A percentile compares a stretch with the other conserved stretches of the same genome.
These are phyloP conservation scores for Furcifer pardalis DNA, from an alignment of 2,797 vertebrate genomes.

Conservation along the genomic window DNA sequence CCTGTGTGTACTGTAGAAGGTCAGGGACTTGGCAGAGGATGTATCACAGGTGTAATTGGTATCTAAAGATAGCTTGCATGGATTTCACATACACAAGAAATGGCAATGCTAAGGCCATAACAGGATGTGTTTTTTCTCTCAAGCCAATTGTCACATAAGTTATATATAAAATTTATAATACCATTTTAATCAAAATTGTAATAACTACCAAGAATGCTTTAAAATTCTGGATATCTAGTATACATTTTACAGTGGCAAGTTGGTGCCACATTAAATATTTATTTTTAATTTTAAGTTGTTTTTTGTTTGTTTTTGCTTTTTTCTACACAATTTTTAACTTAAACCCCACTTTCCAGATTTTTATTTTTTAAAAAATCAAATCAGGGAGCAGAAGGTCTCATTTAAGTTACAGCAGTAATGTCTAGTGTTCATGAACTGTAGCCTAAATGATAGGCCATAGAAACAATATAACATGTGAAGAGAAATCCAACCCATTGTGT, in stretches of 20 bases:
- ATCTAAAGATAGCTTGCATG: conserved; percentile 66
- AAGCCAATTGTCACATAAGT: conserved; percentile 69
- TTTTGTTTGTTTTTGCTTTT: conserved; percentile 56
- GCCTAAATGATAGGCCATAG: conserved; percentile 70
- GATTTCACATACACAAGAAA: conserved; percentile 66
- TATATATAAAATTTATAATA: conserved; percentile 70
- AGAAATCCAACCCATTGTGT: conserved; percentile 63
- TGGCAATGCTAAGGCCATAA: conserved; percentile 63
- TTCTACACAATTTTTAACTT: conserved; percentile 69
- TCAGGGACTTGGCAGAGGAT: conserved; percentile 79
- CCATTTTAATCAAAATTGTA: conserved; percentile 71
- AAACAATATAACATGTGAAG: conserved; percentile 64
- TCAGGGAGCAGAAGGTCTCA: conserved; percentile 76
- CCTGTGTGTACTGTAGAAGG: conserved; percentile 81
- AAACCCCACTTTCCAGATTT: conserved; percentile 65
- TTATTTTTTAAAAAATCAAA: conserved; percentile 49
- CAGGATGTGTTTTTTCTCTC: conserved; percentile 61
- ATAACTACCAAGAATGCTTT: conserved; percentile 74
- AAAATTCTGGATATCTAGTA: conserved; percentile 70
- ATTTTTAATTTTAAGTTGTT: conserved; percentile 70
- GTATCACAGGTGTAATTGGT: conserved; percentile 70
- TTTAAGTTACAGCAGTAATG: conserved; percentile 70
- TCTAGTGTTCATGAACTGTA: conserved; percentile 68
- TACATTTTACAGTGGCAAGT: conserved; percentile 71
- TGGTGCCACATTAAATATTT: conserved; percentile 73